Evolutionary conservation across 2,113 vertebrate species (phyloP).

Genomic region (Dromiciops gliroides): DNA sequence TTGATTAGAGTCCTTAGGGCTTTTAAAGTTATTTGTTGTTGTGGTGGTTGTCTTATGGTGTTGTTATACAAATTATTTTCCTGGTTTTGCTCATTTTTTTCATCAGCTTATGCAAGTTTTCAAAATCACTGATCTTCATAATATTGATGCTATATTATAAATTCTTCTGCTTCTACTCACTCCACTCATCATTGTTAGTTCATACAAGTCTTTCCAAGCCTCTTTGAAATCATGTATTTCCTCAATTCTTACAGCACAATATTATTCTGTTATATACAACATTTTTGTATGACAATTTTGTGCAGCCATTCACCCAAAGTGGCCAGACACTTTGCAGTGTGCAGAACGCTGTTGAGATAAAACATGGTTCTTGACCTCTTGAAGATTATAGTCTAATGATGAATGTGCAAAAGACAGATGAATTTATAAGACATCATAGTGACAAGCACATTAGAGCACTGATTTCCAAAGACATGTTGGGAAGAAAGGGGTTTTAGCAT

Average conservation of each 20-base stretch:
- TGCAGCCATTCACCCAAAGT: not conserved
- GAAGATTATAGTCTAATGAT: not conserved
- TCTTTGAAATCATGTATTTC: not conserved
- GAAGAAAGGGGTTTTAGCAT: not conserved
- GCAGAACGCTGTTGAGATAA: not conserved
- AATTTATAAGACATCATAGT: not conserved
- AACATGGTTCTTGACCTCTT: not conserved
- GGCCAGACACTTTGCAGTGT: not conserved
- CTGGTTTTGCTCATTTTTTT: too few species aligned
- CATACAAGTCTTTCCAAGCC: not conserved
- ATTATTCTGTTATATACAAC: not conserved
- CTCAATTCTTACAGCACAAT: not conserved
- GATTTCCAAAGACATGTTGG: not conserved
- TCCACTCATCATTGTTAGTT: not conserved
- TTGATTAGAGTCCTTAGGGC: too few species aligned
- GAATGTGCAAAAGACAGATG: not conserved
- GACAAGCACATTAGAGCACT: not conserved
- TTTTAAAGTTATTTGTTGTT: too few species aligned
- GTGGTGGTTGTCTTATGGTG: too few species aligned
- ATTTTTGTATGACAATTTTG: not conserved
- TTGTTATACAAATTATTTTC: too few species aligned
- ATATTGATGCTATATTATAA: not conserved
- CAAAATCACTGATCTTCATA: too few species aligned
- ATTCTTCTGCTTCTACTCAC: not conserved
- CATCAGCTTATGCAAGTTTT: too few species aligned